These are phyloP conservation scores for Coenobita brevimanus DNA, from an alignment of 1,140 invertebrate species.

Conservation along the genomic window DNA sequence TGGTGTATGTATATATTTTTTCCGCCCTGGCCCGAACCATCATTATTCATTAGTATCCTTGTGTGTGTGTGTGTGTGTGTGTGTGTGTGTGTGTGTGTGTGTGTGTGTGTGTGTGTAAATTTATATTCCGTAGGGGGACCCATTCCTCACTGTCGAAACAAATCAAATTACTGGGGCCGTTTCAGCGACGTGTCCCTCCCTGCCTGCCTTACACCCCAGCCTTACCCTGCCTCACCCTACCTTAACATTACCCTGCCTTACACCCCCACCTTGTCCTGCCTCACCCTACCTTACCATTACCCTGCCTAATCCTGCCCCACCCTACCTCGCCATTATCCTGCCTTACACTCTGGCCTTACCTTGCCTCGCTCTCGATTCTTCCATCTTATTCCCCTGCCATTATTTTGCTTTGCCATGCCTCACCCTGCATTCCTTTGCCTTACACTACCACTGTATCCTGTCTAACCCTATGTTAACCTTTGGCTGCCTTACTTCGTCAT, in stretches of 20 bases:
- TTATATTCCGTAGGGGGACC: conserved; percentile 50
- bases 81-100: neutral
- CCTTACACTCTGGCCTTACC: too few relatives aligned
- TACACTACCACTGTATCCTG: too few relatives aligned
- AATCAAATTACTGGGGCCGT: conserved; percentile 44
- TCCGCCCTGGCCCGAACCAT: too few relatives aligned
- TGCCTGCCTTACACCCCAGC: neutral
- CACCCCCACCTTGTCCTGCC: neutral
- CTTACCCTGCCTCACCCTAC: neutral
- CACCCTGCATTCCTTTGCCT: too few relatives aligned
- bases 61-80: neutral
- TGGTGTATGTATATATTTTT: too few relatives aligned
- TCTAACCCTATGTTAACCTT: too few relatives aligned
- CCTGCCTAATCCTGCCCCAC: too few relatives aligned
- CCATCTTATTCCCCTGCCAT: too few relatives aligned
- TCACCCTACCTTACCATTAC: neutral
- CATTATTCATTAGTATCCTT: too few relatives aligned
- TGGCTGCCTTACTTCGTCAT: too few relatives aligned
- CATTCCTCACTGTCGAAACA: conserved; percentile 48
- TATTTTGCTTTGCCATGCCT: too few relatives aligned
- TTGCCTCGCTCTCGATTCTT: neutral
- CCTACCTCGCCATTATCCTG: too few relatives aligned
- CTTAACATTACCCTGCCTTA: conserved; percentile 9
- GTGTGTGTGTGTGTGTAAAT: conserved; percentile 24
- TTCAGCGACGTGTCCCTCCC: conserved; percentile 15